These are phyloP conservation scores for Panthera uncia DNA, from an alignment of 2,113 vertebrate genomes.

Conservation along the genomic window DNA sequence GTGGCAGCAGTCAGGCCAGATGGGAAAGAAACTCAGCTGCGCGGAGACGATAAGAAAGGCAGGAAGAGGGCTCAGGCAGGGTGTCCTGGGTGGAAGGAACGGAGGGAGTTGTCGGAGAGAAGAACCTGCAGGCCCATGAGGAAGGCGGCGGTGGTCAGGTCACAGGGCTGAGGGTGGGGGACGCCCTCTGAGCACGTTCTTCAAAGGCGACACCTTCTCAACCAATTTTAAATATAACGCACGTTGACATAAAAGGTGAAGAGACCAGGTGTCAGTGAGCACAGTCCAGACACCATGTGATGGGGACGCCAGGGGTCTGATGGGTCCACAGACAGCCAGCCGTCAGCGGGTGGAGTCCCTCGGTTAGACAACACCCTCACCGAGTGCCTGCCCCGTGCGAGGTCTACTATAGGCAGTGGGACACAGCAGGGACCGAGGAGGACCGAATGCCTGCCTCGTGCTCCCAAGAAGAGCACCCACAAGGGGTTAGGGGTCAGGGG, in stretches of 20 bases:
- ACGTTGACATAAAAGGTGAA: neutral
- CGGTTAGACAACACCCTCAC: neutral
- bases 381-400: neutral
- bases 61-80: neutral
- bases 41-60: neutral
- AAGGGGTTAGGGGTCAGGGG: neutral
- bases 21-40: fast-evolving
- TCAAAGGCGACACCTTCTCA: neutral
- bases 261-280: neutral
- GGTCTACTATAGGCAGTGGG: neutral
- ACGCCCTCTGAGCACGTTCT: neutral
- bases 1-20: neutral
- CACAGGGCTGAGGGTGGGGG: neutral
- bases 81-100: no score
- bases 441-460: neutral
- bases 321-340: neutral
- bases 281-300: neutral
- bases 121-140: neutral
- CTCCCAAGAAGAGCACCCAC: neutral
- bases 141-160: neutral
- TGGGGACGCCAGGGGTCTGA: neutral
- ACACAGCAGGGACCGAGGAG: fast-evolving
- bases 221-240: neutral
- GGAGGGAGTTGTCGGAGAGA: neutral
- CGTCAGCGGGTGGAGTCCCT: fast-evolving